A percentile compares a stretch with the other conserved stretches of the same genome.
phyloP scores from a whole-genome alignment of 2,888 invertebrate species.

The Heliconius aoede region DNA sequence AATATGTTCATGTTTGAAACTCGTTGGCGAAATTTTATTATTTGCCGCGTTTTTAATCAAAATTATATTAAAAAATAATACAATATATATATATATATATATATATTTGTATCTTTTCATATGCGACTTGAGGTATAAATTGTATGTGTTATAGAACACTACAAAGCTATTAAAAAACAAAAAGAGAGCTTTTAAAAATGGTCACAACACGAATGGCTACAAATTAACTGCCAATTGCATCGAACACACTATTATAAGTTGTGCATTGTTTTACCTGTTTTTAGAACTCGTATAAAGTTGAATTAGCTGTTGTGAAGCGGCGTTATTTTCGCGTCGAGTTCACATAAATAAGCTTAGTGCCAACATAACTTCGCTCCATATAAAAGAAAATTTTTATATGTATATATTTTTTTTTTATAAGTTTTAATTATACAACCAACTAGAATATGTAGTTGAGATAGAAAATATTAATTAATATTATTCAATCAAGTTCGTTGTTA shows the following conservation, averaged over 20 bases:
- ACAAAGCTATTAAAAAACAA: conserved; percentile 49
- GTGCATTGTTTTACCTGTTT: conserved; percentile 76
- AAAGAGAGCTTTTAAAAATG: conserved; percentile 69
- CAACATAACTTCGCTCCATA: not conserved
- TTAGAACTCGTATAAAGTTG: conserved; percentile 70
- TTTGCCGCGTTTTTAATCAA: conserved; percentile 10
- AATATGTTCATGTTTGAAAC: conserved; percentile 49
- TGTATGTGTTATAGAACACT: conserved; percentile 13
- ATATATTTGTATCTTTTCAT: not conserved
- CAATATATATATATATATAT: too few species aligned
- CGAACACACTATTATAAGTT: conserved; percentile 81
- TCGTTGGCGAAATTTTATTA: conserved; percentile 28
- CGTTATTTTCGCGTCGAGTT: conserved; percentile 42
- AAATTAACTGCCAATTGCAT: conserved; percentile 82
- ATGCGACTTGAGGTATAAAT: not conserved
- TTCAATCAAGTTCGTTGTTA: not conserved
- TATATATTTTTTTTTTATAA: not conserved
- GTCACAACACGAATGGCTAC: conserved; percentile 70
- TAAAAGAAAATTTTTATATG: not conserved
- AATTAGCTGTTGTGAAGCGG: conserved; percentile 58
- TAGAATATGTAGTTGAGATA: not conserved
- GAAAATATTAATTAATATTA: not conserved
- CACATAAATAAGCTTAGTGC: conserved; percentile 26
- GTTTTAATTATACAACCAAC: not conserved
- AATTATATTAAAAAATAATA: not conserved